Conservation (phyloP, 2,888 invertebrate genomes). For the Bombylius discolor region DNA sequence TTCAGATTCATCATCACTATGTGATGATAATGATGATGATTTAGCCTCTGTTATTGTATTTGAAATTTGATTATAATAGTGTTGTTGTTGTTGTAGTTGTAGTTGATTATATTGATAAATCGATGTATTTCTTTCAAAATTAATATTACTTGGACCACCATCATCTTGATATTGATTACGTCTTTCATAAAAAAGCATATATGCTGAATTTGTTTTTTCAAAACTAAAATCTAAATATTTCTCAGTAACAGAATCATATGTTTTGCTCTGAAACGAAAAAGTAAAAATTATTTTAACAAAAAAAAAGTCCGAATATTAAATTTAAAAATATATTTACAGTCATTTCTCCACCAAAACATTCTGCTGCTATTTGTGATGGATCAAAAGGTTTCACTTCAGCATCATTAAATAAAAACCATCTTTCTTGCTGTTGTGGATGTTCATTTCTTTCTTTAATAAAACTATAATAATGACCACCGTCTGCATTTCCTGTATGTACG, state of each 20-base stretch:
- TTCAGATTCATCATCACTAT: neutral
- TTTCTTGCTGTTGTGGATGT: constrained; percentile 53
- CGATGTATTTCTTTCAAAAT: neutral
- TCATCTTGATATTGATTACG: constrained; percentile 31
- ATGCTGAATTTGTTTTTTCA: constrained; percentile 94
- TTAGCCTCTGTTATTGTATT: constrained; percentile 1
- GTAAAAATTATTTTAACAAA: neutral
- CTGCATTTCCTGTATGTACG: constrained; percentile 95
- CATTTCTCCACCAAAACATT: constrained; percentile 97
- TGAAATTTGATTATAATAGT: neutral
- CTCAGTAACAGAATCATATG: constrained; percentile 90
- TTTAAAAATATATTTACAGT: constrained; percentile 45
- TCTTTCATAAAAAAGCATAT: constrained; percentile 92
- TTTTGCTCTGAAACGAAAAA: constrained; percentile 61
- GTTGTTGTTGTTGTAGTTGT: neutral
- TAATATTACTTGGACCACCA: constrained; percentile 8
- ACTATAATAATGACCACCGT: constrained; percentile 93
- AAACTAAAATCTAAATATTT: constrained; percentile 97
- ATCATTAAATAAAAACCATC: constrained; percentile 87
- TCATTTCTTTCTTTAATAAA: constrained; percentile 81
- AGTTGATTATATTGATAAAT: neutral
- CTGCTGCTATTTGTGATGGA: constrained; percentile 84
- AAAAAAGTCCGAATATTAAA: constrained; percentile 6
- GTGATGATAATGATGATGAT: neutral
- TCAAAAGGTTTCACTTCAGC: constrained; percentile 92